A percentile compares a stretch with the other conserved stretches of the same genome.
These are phyloP conservation scores for Calephelis nemesis DNA, from an alignment of 1,140 invertebrate species.

Conservation along the genomic window DNA sequence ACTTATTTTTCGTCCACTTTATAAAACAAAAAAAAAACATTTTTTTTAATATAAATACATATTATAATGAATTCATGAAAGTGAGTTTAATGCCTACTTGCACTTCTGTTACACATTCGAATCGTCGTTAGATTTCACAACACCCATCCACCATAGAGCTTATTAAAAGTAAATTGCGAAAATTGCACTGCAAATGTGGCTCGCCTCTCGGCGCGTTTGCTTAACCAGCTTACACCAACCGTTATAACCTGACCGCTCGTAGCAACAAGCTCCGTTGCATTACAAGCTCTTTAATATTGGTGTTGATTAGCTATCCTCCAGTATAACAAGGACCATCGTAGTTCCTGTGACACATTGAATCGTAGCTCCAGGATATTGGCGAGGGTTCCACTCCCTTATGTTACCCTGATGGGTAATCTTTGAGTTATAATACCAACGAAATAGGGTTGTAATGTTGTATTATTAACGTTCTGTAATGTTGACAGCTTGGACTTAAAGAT, in stretches of 20 bases:
- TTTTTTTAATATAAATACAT: no score
- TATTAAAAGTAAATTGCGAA: slow-evolving; percentile 77
- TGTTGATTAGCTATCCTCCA: slow-evolving; percentile 36
- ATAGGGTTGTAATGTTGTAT: slow-evolving; percentile 67
- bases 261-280: slow-evolving; percentile 24
- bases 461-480: slow-evolving; percentile 55
- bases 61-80: background rate
- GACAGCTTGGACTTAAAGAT: slow-evolving; percentile 55
- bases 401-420: slow-evolving; percentile 66
- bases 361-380: slow-evolving; percentile 35
- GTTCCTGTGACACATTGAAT: slow-evolving; percentile 22
- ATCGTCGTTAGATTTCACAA: slow-evolving; percentile 57
- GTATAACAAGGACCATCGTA: slow-evolving; percentile 37
- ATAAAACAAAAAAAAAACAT: no score
- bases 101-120: slow-evolving; percentile 30
- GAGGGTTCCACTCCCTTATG: slow-evolving; percentile 45
- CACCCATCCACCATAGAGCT: slow-evolving; percentile 61
- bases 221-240: slow-evolving; percentile 56
- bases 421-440: slow-evolving; percentile 62
- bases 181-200: slow-evolving; percentile 74
- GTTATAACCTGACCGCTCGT: slow-evolving; percentile 38
- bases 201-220: slow-evolving; percentile 50
- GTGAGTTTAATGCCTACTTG: slow-evolving; percentile 37
- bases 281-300: slow-evolving; percentile 34
- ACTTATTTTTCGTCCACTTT: no score